Conservation (phyloP, 2,797 vertebrate genomes). For the Champsocephalus gunnari region DNA sequence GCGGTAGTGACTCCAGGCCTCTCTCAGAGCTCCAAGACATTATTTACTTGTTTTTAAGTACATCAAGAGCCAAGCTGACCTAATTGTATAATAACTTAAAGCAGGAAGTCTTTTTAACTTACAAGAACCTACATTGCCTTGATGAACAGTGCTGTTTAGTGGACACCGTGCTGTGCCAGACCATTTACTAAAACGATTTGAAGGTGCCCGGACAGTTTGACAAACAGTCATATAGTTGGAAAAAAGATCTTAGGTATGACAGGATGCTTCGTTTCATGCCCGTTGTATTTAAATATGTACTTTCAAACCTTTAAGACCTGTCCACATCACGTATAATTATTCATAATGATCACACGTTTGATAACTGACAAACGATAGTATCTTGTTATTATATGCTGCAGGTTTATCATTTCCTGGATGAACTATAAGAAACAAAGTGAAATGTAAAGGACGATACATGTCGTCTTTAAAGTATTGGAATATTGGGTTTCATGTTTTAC, state of each 20-base stretch:
- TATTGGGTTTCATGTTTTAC: neutral
- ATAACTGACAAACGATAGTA: neutral
- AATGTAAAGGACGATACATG: neutral
- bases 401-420: slow-evolving; percentile 5
- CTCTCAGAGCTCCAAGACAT: slow-evolving; percentile 34
- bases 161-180: neutral
- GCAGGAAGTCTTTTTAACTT: neutral
- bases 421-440: neutral
- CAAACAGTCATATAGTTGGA: neutral
- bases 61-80: slow-evolving; percentile 19
- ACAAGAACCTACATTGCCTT: neutral
- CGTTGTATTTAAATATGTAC: neutral
- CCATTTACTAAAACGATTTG: neutral
- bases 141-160: neutral
- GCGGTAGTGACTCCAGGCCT: slow-evolving; percentile 35
- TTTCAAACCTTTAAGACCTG: neutral
- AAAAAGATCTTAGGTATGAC: neutral
- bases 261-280: neutral
- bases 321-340: neutral
- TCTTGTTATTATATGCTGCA: neutral
- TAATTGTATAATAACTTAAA: slow-evolving; percentile 3
- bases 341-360: neutral
- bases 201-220: neutral
- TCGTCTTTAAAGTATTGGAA: neutral
- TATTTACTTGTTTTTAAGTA: slow-evolving; percentile 42